These are phyloP conservation scores for Oreochromis grahami DNA, from an alignment of 2,797 vertebrate species.

Conservation along the genomic window DNA sequence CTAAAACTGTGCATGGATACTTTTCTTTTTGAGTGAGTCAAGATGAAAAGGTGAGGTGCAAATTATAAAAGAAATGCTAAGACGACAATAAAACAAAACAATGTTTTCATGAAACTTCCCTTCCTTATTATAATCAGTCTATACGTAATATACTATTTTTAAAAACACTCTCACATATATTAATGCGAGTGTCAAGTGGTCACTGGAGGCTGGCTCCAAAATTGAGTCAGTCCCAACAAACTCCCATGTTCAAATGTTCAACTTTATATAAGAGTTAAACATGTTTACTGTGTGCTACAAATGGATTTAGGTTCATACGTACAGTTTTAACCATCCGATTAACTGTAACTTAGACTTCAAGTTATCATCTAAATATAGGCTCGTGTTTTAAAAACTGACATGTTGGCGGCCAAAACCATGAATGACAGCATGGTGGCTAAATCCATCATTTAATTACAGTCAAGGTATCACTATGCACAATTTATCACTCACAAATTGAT, in stretches of 20 bases:
- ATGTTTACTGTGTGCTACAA: rapidly evolving
- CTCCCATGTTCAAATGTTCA: rapidly evolving
- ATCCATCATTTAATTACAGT: neutral
- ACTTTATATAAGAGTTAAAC: neutral
- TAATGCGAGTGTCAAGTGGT: rapidly evolving
- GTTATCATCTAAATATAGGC: neutral
- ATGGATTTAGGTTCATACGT: rapidly evolving
- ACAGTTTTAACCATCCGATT: neutral
- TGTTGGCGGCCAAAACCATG: rapidly evolving
- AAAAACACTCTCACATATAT: neutral
- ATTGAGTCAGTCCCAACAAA: neutral
- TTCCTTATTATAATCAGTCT: neutral
- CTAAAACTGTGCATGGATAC: rapidly evolving
- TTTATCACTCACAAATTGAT: neutral
- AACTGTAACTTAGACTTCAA: neutral
- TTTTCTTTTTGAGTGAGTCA: neutral
- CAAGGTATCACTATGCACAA: neutral
- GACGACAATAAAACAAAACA: rapidly evolving
- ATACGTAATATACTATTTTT: neutral
- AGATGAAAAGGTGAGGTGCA: neutral
- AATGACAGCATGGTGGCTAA: neutral
- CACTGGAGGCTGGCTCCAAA: neutral
- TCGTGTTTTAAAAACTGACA: rapidly evolving
- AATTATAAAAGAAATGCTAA: neutral
- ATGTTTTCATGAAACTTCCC: neutral